Base-by-base conservation (phyloP, 2,113 vertebrate genomes). In the Taxidea taxus region DNA sequence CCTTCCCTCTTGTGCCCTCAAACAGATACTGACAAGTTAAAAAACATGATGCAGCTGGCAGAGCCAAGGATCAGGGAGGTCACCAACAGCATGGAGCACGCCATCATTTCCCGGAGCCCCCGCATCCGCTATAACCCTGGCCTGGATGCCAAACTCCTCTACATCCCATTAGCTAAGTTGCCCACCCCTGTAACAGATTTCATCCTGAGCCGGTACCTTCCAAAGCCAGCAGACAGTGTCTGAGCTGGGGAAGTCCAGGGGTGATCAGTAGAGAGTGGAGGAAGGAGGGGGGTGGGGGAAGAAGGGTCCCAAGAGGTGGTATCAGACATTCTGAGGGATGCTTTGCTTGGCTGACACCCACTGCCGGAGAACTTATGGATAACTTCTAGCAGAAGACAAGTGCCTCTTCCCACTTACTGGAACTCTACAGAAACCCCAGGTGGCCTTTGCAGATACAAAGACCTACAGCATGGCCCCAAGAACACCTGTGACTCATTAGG, bases 71-170 rank as follows among this genome's bases (percentile, higher is more conserved):
- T 99, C 97, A 97, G 96, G 6, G 97, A 98, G 47, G 99, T 99
- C 64, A 97, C 98, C 74, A 97, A 97, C 78, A 98, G 98, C 77
- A 99, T 99, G 98, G 98, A 98, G 27, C 99, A 99, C 0, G 99
- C 99, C 2, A 47, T 99, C 23, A 96, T 98, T 37, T 99, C 99
- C 11, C 97, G 98, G 64, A 97, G 97, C 34, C 99, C 99, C 31
- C 98, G 98, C 0, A 97, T 98, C 31, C 98, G 99, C 83, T 99
- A 99, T 94, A 99, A 98, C 88, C 98, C 98, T 20, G 99, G 99
- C 31, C 98, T 98, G 98, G 99, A 99, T 70, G 99, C 98, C 88
- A 99, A 99, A 80, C 91, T 99, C 6, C 94, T 98, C 87, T 99
- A 98, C 96, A 13, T 98, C 20, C 98, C 97, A 2, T 87, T 98